These are phyloP conservation scores for Maniola jurtina DNA, from an alignment of 1,140 invertebrate species.

Conservation along the genomic window DNA sequence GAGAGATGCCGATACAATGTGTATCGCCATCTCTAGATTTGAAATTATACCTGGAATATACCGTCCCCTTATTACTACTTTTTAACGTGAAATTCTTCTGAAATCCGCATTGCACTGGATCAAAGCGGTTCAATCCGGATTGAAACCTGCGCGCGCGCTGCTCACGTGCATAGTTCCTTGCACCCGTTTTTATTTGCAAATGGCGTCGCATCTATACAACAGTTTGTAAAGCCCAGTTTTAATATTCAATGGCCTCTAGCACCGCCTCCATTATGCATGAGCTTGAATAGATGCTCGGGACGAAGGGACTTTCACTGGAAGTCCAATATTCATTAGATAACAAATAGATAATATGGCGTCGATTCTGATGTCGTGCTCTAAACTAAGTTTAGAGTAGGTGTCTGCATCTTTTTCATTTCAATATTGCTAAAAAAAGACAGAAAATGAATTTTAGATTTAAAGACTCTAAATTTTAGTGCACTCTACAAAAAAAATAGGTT, in stretches of 20 bases:
- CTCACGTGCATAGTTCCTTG: slow-evolving; percentile 40
- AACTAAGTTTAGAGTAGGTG: too few relatives aligned
- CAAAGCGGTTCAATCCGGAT: slow-evolving; percentile 19
- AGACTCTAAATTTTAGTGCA: too few relatives aligned
- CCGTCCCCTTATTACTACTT: too few relatives aligned
- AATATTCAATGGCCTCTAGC: slow-evolving; percentile 36
- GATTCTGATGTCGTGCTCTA: too few relatives aligned
- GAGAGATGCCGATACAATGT: too few relatives aligned
- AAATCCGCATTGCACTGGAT: slow-evolving; percentile 7
- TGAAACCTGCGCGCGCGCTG: slow-evolving; percentile 17
- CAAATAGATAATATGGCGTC: slow-evolving; percentile 6
- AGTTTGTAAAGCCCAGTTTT: slow-evolving; percentile 18
- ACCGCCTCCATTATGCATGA: slow-evolving; percentile 35
- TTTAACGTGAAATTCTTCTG: background rate
- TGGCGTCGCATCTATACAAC: slow-evolving; percentile 30
- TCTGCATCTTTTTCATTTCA: too few relatives aligned
- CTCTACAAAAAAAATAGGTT: too few relatives aligned
- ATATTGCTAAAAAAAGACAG: too few relatives aligned
- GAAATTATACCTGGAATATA: too few relatives aligned
- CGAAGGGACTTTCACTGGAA: slow-evolving; percentile 23
- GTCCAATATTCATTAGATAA: slow-evolving; percentile 19
- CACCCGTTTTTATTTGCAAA: slow-evolving; percentile 43
- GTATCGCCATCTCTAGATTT: too few relatives aligned
- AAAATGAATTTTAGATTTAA: too few relatives aligned
- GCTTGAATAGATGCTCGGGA: slow-evolving; percentile 22